Percentiles rank a stretch among this genome's conserved stretches.
phyloP scores from a whole-genome alignment of 2,888 invertebrate genomes.

The Drosophila kuntzei region DNA sequence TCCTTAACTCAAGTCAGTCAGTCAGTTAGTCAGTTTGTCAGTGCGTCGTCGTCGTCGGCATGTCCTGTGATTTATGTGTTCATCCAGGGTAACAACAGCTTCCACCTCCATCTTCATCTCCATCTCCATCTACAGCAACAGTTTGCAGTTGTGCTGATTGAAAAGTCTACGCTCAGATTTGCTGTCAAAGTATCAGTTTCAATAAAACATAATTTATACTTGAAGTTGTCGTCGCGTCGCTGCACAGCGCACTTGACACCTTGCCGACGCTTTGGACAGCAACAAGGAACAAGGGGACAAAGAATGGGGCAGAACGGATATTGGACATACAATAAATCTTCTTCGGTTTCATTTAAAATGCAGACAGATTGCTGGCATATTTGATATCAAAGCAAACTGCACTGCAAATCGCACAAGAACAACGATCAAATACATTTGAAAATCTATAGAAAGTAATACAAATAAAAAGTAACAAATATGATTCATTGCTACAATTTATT shows the following conservation, averaged over 20 bases:
- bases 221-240: conserved; percentile 36
- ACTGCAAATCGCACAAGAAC: conserved; percentile 30
- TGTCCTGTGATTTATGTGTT: conserved; percentile 68
- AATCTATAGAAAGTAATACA: conserved; percentile 5
- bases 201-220: conserved; percentile 78
- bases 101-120: not conserved
- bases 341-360: conserved; percentile 76
- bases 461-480: conserved; percentile 12
- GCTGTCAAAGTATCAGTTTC: conserved; percentile 71
- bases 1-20: conserved; percentile 46
- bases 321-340: conserved; percentile 72
- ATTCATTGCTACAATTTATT: not conserved
- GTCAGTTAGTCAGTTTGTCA: conserved; percentile 38
- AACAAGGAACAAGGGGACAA: not conserved
- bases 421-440: not conserved
- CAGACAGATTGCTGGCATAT: conserved; percentile 81
- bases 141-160: conserved; percentile 65
- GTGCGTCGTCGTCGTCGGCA: conserved; percentile 39
- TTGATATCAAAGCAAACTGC: conserved; percentile 59
- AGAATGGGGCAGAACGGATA: not conserved
- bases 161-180: conserved; percentile 63
- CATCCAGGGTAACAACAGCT: conserved; percentile 13
- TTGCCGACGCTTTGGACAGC: conserved; percentile 40
- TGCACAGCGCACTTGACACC: conserved; percentile 72
- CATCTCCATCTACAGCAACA: conserved; percentile 62